Percentiles rank a stretch among this genome's conserved stretches.
phyloP scores from a whole-genome alignment of 2,797 vertebrate genomes.

The Tragelaphus oryx region DNA sequence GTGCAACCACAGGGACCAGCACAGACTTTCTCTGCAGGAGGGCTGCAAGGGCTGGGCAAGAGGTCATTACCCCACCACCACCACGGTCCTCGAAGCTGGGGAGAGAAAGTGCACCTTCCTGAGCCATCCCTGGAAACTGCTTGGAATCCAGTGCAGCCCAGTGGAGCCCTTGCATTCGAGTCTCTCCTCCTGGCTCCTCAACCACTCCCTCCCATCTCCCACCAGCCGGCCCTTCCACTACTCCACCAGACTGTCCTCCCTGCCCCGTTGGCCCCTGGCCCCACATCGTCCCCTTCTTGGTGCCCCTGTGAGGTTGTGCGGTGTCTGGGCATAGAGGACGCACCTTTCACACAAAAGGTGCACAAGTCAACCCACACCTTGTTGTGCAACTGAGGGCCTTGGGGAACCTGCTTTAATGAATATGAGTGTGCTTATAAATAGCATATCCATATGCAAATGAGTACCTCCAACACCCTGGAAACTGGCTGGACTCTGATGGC shows the following conservation, averaged over 20 bases:
- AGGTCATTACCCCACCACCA: fast-evolving
- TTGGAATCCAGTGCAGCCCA: not conserved
- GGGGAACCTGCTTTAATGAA: slow-evolving; percentile 55
- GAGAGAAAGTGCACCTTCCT: not conserved
- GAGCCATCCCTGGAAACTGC: fast-evolving
- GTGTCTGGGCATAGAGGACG: fast-evolving
- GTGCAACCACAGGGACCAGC: not conserved
- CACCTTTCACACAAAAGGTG: not conserved
- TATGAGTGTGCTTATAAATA: slow-evolving; percentile 51
- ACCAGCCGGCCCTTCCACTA: not conserved
- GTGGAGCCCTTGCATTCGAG: not conserved
- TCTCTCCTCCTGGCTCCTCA: not conserved
- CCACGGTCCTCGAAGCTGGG: fast-evolving
- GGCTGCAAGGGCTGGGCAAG: not conserved
- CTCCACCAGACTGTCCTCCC: not conserved
- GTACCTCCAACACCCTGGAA: slow-evolving; percentile 18
- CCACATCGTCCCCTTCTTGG: not conserved
- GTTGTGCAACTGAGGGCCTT: slow-evolving; percentile 25
- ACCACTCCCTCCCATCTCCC: not conserved
- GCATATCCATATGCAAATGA: slow-evolving; percentile 56
- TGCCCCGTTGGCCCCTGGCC: not conserved
- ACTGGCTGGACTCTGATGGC: slow-evolving; percentile 23
- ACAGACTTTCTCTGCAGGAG: not conserved
- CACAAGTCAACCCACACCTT: not conserved
- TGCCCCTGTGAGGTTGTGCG: not conserved